Evolutionary conservation across 2,113 vertebrate genomes (phyloP).

Genomic region (Phylloscopus trochilus): DNA sequence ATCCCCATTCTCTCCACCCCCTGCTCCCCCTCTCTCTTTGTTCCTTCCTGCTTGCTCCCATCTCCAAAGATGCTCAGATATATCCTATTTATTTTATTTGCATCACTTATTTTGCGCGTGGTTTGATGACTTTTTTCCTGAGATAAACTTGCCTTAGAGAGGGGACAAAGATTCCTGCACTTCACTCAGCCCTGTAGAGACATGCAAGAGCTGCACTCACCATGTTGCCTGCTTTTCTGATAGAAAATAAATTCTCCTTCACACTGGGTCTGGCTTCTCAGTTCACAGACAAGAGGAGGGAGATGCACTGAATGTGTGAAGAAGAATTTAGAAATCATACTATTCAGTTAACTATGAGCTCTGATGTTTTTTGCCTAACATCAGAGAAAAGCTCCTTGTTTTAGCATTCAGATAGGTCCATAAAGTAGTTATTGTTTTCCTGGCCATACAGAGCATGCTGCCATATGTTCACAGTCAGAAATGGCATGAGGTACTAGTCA

Average conservation of each 20-base stretch:
- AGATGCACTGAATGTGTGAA: background rate
- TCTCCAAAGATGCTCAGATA: background rate
- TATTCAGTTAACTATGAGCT: background rate
- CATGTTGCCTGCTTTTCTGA: background rate
- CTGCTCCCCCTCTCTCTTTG: background rate
- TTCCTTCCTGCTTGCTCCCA: background rate
- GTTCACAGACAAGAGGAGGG: background rate
- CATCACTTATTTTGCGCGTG: accelerated
- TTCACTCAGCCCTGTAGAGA: background rate
- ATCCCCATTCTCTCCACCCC: background rate
- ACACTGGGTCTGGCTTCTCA: background rate
- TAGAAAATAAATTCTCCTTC: background rate
- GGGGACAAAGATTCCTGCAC: background rate
- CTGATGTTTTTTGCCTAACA: background rate
- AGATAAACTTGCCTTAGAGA: background rate
- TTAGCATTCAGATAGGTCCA: constrained; percentile 34
- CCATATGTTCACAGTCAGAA: constrained; percentile 58
- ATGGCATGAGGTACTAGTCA: constrained; percentile 56
- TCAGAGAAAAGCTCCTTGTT: constrained; percentile 1
- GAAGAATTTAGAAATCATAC: background rate
- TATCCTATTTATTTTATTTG: background rate
- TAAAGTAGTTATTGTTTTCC: constrained; percentile 51
- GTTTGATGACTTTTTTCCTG: background rate
- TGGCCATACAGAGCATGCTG: background rate
- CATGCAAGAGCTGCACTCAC: accelerated